Conservation (phyloP, 2,113 vertebrate species). For the Chlorodrepanis virens region DNA sequence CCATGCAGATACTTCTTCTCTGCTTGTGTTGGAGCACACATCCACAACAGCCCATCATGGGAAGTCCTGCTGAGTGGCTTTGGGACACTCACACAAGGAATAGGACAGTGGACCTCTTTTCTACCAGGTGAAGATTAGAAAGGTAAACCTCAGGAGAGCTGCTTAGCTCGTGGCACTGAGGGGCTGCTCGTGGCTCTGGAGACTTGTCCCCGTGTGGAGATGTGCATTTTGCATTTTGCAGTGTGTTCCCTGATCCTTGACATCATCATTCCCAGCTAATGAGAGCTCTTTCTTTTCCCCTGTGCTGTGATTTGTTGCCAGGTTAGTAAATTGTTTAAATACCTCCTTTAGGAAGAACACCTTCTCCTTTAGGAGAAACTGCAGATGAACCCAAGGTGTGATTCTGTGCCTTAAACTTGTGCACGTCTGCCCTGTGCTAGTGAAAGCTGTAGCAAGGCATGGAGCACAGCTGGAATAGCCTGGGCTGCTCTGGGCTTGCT, state of each 20-base stretch:
- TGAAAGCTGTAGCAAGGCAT: not conserved
- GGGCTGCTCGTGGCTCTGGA: not conserved
- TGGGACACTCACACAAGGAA: not conserved
- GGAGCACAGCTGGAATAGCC: accelerated
- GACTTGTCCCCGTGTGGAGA: not conserved
- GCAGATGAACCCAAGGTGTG: not conserved
- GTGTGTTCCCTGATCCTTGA: not conserved
- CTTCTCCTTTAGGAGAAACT: not conserved
- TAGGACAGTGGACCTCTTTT: not conserved
- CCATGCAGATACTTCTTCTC: not conserved
- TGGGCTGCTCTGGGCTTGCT: not conserved
- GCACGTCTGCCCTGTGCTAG: not conserved
- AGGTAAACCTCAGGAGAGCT: not conserved
- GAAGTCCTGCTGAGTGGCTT: not conserved
- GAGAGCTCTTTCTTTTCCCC: not conserved
- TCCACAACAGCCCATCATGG: accelerated
- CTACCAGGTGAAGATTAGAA: not conserved
- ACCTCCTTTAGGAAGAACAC: not conserved
- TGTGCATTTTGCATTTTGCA: not conserved
- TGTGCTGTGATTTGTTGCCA: not conserved
- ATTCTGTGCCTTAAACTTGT: accelerated
- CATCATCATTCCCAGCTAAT: accelerated
- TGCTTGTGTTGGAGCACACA: not conserved
- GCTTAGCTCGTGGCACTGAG: accelerated
- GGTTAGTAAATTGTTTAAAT: not conserved